Percentiles rank a stretch among this genome's conserved stretches.
Evolutionary conservation across 1,140 invertebrate species (phyloP).

Genomic region (Drosophila ficusphila): DNA sequence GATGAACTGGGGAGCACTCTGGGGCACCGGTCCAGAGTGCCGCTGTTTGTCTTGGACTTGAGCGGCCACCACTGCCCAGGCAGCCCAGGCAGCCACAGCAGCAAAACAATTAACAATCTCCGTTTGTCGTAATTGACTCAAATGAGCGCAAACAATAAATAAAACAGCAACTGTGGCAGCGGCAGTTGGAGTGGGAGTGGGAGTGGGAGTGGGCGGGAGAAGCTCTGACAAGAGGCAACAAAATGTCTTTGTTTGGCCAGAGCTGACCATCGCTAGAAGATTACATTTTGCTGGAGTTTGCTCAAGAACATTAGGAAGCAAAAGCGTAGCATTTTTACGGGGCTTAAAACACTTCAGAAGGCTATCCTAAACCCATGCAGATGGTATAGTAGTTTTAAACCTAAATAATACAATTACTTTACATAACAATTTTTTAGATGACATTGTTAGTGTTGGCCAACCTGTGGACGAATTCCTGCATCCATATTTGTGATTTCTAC

Average conservation of each 20-base stretch:
- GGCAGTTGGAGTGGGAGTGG: constrained; percentile 5
- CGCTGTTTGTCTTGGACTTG: constrained; percentile 72
- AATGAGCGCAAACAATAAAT: constrained; percentile 79
- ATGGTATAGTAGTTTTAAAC: no score
- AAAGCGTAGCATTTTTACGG: no score
- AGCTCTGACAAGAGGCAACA: constrained; percentile 34
- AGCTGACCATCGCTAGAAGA: neutral
- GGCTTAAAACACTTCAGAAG: no score
- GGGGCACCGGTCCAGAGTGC: constrained; percentile 31
- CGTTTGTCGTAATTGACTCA: constrained; percentile 78
- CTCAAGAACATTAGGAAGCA: no score
- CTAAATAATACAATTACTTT: no score
- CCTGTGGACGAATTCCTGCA: no score
- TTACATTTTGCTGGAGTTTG: neutral
- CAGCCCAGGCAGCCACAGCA: constrained; percentile 6
- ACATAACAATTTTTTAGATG: no score
- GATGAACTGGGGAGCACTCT: constrained; percentile 32
- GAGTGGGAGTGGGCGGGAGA: constrained; percentile 9
- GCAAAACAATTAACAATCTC: constrained; percentile 79
- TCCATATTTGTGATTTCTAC: no score
- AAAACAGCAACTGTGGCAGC: constrained; percentile 65
- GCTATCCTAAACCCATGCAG: no score
- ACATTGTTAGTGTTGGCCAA: no score
- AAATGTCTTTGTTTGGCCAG: neutral
- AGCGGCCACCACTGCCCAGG: constrained; percentile 18